phyloP scores from a whole-genome alignment of 1,140 invertebrate genomes.

The Drosophila setifemur region DNA sequence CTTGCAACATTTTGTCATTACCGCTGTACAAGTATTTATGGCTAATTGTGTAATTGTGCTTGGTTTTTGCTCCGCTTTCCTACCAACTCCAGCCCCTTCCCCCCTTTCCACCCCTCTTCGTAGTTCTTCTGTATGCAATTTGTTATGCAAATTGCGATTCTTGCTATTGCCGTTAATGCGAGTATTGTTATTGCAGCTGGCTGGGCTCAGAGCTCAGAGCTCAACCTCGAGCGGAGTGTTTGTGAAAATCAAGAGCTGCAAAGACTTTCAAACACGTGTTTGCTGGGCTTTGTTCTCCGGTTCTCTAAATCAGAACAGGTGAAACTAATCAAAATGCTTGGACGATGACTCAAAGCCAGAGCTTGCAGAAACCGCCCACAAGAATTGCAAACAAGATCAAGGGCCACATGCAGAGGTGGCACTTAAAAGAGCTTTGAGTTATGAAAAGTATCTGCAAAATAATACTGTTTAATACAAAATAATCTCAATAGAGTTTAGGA shows the following conservation, averaged over 20 bases:
- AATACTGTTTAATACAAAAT: no score
- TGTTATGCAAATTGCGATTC: slow-evolving; percentile 73
- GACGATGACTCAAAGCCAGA: slow-evolving; percentile 44
- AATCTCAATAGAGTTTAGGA: no score
- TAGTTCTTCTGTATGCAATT: slow-evolving; percentile 30
- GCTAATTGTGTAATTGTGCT: slow-evolving; percentile 74
- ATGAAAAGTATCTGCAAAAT: not conserved
- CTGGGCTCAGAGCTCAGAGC: slow-evolving; percentile 6
- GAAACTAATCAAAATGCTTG: slow-evolving; percentile 50
- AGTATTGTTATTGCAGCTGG: slow-evolving; percentile 39
- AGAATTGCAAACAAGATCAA: slow-evolving; percentile 39
- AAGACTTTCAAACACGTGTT: slow-evolving; percentile 75
- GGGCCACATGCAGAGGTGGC: not conserved
- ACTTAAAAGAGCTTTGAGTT: not conserved
- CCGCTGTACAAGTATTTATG: slow-evolving; percentile 54
- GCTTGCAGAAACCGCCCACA: slow-evolving; percentile 46
- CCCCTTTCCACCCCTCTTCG: not conserved
- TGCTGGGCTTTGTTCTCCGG: slow-evolving; percentile 10
- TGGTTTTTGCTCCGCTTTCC: slow-evolving; percentile 44
- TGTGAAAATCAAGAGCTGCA: slow-evolving; percentile 33
- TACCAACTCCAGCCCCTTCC: no score
- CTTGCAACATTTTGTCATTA: slow-evolving; percentile 66
- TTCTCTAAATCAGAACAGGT: slow-evolving; percentile 37
- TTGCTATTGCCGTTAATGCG: slow-evolving; percentile 30
- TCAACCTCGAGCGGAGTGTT: slow-evolving; percentile 38